Conservation (phyloP, 1,140 invertebrate genomes). For the Drosophila virilis region DNA sequence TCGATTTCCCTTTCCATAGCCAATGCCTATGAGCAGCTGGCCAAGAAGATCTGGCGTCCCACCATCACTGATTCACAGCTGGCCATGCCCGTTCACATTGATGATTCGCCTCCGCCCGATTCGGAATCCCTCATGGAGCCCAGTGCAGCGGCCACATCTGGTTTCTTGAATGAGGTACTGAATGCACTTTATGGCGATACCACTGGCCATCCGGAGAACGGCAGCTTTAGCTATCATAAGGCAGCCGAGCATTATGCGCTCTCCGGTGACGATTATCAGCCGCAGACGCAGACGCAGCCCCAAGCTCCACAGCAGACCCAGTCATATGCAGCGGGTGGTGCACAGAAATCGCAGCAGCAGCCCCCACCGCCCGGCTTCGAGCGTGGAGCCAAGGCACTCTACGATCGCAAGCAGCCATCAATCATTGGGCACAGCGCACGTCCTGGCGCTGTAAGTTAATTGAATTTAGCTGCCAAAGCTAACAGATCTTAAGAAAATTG, state of each 20-base stretch:
- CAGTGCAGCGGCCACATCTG: constrained; percentile 2
- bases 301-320: no score
- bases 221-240: constrained; percentile 60
- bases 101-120: background rate
- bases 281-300: background rate
- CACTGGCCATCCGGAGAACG: constrained; percentile 56
- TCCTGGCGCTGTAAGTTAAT: constrained; percentile 16
- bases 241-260: constrained; percentile 74
- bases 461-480: no score
- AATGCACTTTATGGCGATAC: constrained; percentile 54
- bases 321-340: background rate
- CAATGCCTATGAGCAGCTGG: constrained; percentile 48
- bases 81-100: background rate
- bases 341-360: constrained; percentile 5
- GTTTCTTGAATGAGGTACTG: constrained; percentile 50
- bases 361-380: constrained; percentile 50
- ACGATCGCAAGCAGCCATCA: constrained; percentile 27
- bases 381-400: constrained; percentile 17
- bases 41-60: constrained; percentile 58
- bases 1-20: constrained; percentile 12
- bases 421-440: background rate
- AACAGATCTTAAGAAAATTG: background rate
- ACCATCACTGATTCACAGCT: constrained; percentile 27
- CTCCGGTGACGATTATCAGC: constrained; percentile 40
- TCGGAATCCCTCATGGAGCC: constrained; percentile 8